These are phyloP conservation scores for Corythornis leucogaster DNA, from an alignment of 2,797 vertebrate genomes.

Conservation along the genomic window DNA sequence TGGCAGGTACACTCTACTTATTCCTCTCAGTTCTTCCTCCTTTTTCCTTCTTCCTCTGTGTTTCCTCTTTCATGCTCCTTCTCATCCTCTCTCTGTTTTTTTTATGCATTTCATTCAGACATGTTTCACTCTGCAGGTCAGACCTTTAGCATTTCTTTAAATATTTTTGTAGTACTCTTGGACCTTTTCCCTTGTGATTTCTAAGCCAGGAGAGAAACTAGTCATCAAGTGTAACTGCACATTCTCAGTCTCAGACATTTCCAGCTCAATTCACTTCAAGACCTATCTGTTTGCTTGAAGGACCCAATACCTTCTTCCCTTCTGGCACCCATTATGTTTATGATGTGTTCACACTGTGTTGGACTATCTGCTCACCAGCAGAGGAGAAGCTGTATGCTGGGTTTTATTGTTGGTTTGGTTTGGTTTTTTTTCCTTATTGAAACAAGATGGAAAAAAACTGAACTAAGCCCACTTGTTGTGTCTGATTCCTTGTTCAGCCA, in stretches of 20 bases:
- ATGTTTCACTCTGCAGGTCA: not conserved
- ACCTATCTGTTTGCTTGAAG: not conserved
- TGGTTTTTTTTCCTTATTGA: not conserved
- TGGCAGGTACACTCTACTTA: slow-evolving; percentile 83
- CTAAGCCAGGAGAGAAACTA: not conserved
- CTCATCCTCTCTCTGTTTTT: not conserved
- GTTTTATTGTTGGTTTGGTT: not conserved
- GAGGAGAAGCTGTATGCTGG: not conserved
- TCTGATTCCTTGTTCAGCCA: slow-evolving; percentile 76
- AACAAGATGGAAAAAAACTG: not conserved
- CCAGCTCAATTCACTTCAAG: not conserved
- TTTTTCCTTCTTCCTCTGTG: not conserved
- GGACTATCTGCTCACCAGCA: not conserved
- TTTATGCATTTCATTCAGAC: not conserved
- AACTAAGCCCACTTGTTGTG: not conserved
- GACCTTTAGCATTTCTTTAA: not conserved
- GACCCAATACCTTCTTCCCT: not conserved
- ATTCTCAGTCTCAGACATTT: not conserved
- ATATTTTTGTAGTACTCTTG: not conserved
- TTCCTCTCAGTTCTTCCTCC: not conserved
- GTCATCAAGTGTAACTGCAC: not conserved
- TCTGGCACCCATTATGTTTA: not conserved
- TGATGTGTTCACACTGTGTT: not conserved
- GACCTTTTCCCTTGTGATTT: not conserved
- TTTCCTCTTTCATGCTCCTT: not conserved